A percentile compares a stretch with the other conserved stretches of the same genome.
Conservation (phyloP, 2,113 vertebrate genomes). For the Casuarius casuarius region DNA sequence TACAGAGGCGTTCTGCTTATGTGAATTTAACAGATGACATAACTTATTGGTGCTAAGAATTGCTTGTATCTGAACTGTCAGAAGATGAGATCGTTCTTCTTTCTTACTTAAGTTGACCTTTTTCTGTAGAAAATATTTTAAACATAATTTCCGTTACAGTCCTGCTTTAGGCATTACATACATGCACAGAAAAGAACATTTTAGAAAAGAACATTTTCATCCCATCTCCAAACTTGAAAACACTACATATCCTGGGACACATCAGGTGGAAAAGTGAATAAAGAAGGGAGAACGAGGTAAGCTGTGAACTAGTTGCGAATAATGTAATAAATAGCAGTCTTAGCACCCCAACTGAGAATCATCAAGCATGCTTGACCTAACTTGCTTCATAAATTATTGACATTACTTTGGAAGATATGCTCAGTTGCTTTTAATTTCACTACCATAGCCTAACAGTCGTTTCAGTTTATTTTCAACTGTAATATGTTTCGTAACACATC, state of each 20-base stretch:
- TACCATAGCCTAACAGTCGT: neutral
- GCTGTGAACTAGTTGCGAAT: neutral
- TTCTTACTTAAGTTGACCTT: conserved; percentile 35
- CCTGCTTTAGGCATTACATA: neutral
- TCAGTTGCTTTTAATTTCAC: neutral
- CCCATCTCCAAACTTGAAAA: neutral
- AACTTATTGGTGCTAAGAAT: conserved; percentile 36
- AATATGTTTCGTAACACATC: neutral
- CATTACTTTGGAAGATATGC: neutral
- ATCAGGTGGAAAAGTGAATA: neutral
- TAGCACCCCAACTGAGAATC: neutral
- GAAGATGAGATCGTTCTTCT: conserved; percentile 42
- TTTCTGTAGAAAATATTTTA: conserved; percentile 39
- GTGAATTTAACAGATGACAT: conserved; percentile 60
- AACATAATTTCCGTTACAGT: conserved; percentile 43
- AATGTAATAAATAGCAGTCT: neutral
- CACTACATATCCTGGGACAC: neutral
- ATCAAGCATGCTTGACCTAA: neutral
- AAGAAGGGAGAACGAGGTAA: neutral
- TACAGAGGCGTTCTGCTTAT: conserved; percentile 20
- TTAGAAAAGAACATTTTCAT: neutral
- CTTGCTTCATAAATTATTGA: neutral
- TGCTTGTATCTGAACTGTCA: conserved; percentile 52
- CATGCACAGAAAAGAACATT: neutral
- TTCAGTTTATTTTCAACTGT: conserved; percentile 12